phyloP scores from a whole-genome alignment of 1,140 invertebrate species.

The Calliphora vicina region DNA sequence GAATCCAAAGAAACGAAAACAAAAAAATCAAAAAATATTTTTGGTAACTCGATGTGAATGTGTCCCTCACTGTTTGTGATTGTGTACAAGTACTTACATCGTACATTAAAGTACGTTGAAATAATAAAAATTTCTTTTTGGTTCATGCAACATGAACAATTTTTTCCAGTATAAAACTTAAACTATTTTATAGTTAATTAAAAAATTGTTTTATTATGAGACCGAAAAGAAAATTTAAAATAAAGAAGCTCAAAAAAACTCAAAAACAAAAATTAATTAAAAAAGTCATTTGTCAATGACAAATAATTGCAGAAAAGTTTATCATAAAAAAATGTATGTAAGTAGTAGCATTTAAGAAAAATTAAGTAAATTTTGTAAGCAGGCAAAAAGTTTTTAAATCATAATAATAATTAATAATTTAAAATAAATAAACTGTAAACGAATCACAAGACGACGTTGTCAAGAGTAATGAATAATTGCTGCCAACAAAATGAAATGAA shows the following conservation, averaged over 20 bases:
- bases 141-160: background rate
- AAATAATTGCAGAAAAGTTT: background rate
- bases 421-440: background rate
- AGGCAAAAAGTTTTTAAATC: background rate
- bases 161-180: background rate
- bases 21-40: background rate
- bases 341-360: background rate
- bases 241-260: background rate
- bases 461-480: background rate
- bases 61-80: background rate
- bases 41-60: background rate
- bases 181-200: constrained; percentile 14
- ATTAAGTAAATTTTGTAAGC: background rate
- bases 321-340: background rate
- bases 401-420: constrained; percentile 15
- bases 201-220: constrained; percentile 17
- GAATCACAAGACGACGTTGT: background rate
- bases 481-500: background rate
- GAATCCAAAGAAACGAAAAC: background rate
- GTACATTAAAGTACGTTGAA: too few species aligned
- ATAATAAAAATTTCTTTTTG: too few species aligned
- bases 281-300: background rate
- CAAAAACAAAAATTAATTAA: background rate
- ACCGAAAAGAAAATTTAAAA: background rate
- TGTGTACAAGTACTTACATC: background rate